Base-by-base conservation (phyloP, 1,140 invertebrate species). In the Lamellibrachia luymesi region DNA sequence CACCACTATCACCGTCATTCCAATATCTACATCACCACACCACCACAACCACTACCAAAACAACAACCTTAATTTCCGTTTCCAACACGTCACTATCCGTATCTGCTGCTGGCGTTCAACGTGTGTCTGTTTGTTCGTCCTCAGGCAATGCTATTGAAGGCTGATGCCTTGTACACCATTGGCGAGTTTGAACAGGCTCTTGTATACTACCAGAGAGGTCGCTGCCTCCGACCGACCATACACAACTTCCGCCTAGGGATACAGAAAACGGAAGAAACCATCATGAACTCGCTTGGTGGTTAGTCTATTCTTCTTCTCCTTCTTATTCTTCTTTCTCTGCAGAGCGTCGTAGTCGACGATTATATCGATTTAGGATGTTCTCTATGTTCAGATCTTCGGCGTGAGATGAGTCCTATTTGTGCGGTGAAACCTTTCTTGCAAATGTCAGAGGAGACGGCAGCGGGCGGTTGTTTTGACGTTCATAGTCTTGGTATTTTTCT, bases 141-240 rank as follows among this genome's bases (percentile, higher is more conserved):
- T 25, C 50, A 93, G 93, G 92, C 89, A 13, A 89, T 93, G 7
- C 92, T 92, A 13, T 56, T 91, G 90, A 93, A 93, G 90, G 98
- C 98, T 1, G 98, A 99, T 96, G 97, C 98, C 0, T 96, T 99
- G 22, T 99, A 99, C 95, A 98, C 98, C 95, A 97, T 98, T 4
- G 98, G 98, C 0, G 98, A 99, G 95, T 99, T 99, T 96, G 99
- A 99, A 96, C 97, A 98, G 94, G 98, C 98, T 94, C 97, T 99
- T 1, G 98, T 99, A 94, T 98, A 98, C 95, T 99, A 98, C 95
- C 98, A 99, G 95, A 97, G 98, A 92, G 98, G 98, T 0, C 96
- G 98, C 93, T 97, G 97, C 27, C 97, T 98, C 5, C 97, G 98
- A 13, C 98, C 98, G 0, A 98, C 99, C 94, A 97, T 98, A 90